Evolutionary conservation across 92 coral and sea anemone species (phyloP), one percentile per base, ranked within the genome.

Genomic region (Parazoanthus atlanticus): DNA sequence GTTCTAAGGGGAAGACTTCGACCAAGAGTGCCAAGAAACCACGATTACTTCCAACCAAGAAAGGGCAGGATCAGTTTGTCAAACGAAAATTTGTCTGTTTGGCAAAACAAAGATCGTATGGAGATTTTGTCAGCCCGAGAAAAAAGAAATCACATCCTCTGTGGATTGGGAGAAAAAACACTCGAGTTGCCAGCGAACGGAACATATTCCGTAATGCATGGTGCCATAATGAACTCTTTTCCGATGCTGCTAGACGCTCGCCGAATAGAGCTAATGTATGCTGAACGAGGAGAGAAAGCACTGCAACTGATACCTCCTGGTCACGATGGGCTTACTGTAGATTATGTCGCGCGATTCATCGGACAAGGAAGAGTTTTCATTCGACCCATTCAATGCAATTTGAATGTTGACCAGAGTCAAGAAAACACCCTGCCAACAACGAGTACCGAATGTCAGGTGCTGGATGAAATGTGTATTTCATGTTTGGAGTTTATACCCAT

Each of bases 351-450:
- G 28, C 81, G 78, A 82, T 90, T 90, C 75, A 77, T 89, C 49
- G 92, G 86, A 3, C 92, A 84, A 79, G 93, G 93, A 86, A 84
- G 89, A 86, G 83, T 91, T 76, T 88, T 80, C 80, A 74, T 91
- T 89, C 93, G 91, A 78, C 93, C 91, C 67, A 91, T 91, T 85
- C 93, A 91, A 43, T 85, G 91, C 73, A 73, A 52, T 88, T 81
- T 88, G 5, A 61, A 61, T 61, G 56, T 38, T 61, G 84, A 84
- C 88, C 54, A 88, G 80, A 86, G 83, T 69, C 58, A 52, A 52
- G 11, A 52, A 52, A 34, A 32, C 67, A 87, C 49, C 76, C 61
- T 47, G 64, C 52, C 43, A 29, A 86, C 76, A 81, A 79, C 25
- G 64, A 74, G 74, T 9, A 77, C 85, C 34, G 89, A 66, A 41